These are phyloP conservation scores for Microcebus ravelobensis DNA, from an alignment of 2,113 vertebrate species.

Conservation along the genomic window DNA sequence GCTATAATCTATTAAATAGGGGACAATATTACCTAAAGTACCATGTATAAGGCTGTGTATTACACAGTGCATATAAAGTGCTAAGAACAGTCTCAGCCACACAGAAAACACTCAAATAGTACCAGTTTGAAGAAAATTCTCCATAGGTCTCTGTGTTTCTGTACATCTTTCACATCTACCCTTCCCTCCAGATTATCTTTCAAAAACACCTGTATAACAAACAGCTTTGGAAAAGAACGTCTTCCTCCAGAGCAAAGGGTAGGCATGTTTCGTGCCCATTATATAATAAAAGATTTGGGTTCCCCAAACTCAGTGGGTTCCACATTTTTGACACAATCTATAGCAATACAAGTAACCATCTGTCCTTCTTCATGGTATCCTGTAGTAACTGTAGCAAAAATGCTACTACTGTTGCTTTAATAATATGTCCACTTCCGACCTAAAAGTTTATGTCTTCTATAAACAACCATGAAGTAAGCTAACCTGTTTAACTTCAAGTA, in stretches of 20 bases:
- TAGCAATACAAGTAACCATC: neutral
- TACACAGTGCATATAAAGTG: neutral
- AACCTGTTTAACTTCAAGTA: neutral
- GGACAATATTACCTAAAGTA: neutral
- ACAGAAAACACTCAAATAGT: neutral
- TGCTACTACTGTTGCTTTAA: neutral
- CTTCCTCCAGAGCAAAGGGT: neutral
- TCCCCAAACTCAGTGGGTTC: neutral
- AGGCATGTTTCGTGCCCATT: neutral
- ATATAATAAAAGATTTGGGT: neutral
- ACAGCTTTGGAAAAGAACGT: neutral
- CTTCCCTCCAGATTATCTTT: neutral
- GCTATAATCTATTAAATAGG: neutral
- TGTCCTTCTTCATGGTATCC: neutral
- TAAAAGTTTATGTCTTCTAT: neutral
- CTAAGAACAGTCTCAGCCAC: neutral
- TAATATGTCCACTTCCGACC: neutral
- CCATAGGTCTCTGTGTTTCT: neutral
- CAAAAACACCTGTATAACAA: neutral
- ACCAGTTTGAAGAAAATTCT: neutral
- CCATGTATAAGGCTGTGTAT: neutral
- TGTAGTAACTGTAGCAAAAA: neutral
- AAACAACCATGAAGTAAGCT: neutral
- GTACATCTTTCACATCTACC: neutral
- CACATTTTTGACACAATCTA: neutral